A percentile compares a stretch with the other conserved stretches of the same genome.
phyloP scores from a whole-genome alignment of 2,888 invertebrate genomes.

The Stenodera caucasica region DNA sequence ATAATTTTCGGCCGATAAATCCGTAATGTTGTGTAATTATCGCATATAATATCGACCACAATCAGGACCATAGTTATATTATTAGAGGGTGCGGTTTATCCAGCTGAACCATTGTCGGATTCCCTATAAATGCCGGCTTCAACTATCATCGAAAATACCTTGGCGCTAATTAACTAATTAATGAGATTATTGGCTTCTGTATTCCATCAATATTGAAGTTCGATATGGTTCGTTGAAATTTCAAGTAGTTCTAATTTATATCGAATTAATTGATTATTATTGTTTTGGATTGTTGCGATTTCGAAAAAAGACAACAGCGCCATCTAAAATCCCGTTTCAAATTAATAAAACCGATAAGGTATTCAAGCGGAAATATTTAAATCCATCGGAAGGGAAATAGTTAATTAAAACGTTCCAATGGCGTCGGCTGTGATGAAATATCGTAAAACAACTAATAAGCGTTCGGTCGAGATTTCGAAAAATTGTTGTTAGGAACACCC shows the following conservation, averaged over 20 bases:
- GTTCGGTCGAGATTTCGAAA: slow-evolving; percentile 26
- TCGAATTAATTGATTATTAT: too few relatives aligned
- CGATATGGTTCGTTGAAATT: slow-evolving; percentile 12
- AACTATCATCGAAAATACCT: slow-evolving; percentile 47
- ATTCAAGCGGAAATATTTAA: slow-evolving; percentile 27
- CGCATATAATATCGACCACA: slow-evolving; percentile 9
- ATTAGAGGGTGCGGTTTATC: slow-evolving; percentile 35
- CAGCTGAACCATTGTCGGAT: slow-evolving; percentile 29
- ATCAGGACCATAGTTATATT: slow-evolving; percentile 18
- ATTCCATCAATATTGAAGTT: slow-evolving; percentile 12
- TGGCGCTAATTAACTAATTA: slow-evolving; percentile 45
- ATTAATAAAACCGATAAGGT: slow-evolving; percentile 22
- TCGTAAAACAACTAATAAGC: slow-evolving; percentile 51
- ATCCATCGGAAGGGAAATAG: slow-evolving; percentile 35
- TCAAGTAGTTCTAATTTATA: background rate
- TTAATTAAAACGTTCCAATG: slow-evolving; percentile 50
- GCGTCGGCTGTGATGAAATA: slow-evolving; percentile 46
- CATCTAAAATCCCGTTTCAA: background rate
- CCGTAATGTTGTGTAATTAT: background rate
- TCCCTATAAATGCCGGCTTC: slow-evolving; percentile 34
- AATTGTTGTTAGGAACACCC: background rate
- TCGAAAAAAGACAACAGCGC: too few relatives aligned
- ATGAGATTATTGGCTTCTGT: slow-evolving; percentile 41
- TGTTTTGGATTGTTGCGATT: too few relatives aligned
- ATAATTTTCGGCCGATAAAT: background rate